phyloP scores from a whole-genome alignment of 2,888 invertebrate species.

The Blera fallax region DNA sequence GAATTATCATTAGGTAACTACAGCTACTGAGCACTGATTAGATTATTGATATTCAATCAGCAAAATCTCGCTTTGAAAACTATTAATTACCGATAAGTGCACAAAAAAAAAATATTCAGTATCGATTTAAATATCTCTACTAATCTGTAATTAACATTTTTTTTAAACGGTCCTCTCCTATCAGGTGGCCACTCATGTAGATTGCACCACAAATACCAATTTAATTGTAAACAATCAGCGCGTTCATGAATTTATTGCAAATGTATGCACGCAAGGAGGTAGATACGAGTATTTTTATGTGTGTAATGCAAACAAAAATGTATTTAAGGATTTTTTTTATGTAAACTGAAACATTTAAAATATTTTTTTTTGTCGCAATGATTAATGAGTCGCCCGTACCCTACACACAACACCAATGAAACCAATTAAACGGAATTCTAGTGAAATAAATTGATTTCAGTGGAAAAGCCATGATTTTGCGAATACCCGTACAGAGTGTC shows the following conservation, averaged over 20 bases:
- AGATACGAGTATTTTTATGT: not conserved
- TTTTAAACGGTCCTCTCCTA: not conserved
- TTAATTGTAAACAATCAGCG: not conserved
- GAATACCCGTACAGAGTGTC: slow-evolving; percentile 37
- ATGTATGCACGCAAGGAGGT: not conserved
- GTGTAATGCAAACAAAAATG: slow-evolving; percentile 22
- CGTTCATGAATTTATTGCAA: not conserved
- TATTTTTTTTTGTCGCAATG: slow-evolving; percentile 11
- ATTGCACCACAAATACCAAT: not conserved
- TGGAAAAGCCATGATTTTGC: slow-evolving; percentile 33
- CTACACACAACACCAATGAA: slow-evolving; percentile 19
- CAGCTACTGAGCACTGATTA: not conserved
- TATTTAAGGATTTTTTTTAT: slow-evolving; percentile 3
- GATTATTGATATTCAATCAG: not conserved
- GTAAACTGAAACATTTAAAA: not conserved
- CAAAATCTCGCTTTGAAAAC: not conserved
- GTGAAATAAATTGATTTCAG: slow-evolving; percentile 68
- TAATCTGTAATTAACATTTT: slow-evolving; percentile 28
- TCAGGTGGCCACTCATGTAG: not conserved
- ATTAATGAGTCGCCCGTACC: slow-evolving; percentile 58
- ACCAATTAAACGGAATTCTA: slow-evolving; percentile 59
- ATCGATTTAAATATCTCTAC: slow-evolving; percentile 20
- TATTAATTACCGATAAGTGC: slow-evolving; percentile 1
- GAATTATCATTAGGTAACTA: not conserved
- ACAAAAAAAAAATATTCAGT: not conserved